These are phyloP conservation scores for Dipodomys spectabilis DNA, from an alignment of 2,113 vertebrate species.

Conservation along the genomic window DNA sequence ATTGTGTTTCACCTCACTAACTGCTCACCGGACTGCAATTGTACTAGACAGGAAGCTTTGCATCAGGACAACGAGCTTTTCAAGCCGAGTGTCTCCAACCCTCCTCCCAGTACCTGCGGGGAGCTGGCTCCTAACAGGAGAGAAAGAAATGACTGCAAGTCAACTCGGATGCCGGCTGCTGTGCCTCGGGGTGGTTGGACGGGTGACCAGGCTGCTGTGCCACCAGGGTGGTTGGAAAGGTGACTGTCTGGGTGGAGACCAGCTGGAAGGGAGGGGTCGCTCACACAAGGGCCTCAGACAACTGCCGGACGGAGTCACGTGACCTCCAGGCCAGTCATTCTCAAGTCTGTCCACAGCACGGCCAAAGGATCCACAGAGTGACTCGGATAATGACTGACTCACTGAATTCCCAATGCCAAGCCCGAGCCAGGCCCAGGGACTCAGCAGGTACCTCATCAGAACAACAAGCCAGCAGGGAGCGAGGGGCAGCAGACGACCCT, in stretches of 20 bases:
- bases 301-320: neutral
- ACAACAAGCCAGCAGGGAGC: neutral
- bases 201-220: no score
- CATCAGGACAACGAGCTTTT: neutral
- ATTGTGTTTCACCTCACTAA: neutral
- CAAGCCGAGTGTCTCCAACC: neutral
- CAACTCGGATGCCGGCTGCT: no score
- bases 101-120: neutral
- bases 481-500: neutral
- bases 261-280: no score
- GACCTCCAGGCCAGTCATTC: neutral
- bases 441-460: neutral
- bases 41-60: neutral
- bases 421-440: no score
- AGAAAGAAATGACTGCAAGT: neutral
- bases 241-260: no score
- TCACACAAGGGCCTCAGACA: neutral
- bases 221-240: no score
- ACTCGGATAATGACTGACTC: neutral
- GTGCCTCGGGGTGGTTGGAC: no score
- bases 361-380: neutral
- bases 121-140: neutral
- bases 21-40: neutral
- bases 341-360: neutral
- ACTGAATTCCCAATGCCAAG: neutral